Evolutionary conservation across 2,113 vertebrate genomes (phyloP), one percentile per base, ranked within the genome.

Genomic region (Suncus etruscus): DNA sequence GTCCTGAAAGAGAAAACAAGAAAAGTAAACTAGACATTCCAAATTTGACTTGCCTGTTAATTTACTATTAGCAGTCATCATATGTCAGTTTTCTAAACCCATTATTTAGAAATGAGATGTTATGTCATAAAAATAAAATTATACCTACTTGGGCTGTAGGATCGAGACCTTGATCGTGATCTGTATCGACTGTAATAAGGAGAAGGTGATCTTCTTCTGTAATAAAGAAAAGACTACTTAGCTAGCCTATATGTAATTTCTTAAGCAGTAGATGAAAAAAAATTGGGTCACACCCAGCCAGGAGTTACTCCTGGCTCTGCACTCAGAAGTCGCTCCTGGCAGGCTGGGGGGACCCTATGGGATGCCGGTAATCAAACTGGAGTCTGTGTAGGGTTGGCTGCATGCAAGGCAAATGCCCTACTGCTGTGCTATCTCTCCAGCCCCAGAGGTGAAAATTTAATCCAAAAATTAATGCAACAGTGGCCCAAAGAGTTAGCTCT

Each of bases 161-260:
- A 99, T 94, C 98, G 98, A 89, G 99, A 99, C 96, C 99, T 97
- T 61, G 98, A 99, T 82, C 98, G 98, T 48, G 98, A 99, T 96
- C 99, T 98, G 95, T 99, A 99, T 63, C 98, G 97, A 95, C 98
- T 99, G 96, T 99, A 99, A 74, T 99, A 99, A 9, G 98, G 99
- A 25, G 99, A 99, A 31, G 98, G 99, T 51, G 99, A 99, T 96
- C 98, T 98, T 96, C 98, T 98, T 97, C 98, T 98, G 96, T 95
- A 96, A 97, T 95, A 94, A 95, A 95, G 94, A 91, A 95, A 94
- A 90, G 61, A 96, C 89, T 90, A 88, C 25, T 84, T 69, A 95
- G 78, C 54, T 39, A 39, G 39, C 39, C 93, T 87, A 94, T 78
- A 88, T 11, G 74, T 20, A 27, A 75, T 39, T 39, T 39, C 39